Percentiles rank a stretch among this genome's conserved stretches.
Evolutionary conservation across 1,140 invertebrate genomes (phyloP).

Genomic region (Macrostomum lignano): DNA sequence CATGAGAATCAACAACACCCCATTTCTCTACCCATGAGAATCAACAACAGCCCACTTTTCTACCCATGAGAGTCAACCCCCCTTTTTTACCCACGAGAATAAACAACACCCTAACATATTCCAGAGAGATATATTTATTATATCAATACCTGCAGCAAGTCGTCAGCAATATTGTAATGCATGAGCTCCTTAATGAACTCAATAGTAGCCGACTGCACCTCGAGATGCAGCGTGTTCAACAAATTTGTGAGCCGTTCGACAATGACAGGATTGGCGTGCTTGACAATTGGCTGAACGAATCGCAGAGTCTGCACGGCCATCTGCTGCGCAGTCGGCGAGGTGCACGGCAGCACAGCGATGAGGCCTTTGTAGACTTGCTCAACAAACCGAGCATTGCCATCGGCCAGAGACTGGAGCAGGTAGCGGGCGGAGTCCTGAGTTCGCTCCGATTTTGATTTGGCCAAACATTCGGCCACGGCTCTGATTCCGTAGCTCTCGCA

Average conservation of each 20-base stretch:
- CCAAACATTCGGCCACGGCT: constrained; percentile 25
- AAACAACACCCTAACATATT: no score
- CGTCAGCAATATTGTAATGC: constrained; percentile 18
- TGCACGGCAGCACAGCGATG: constrained; percentile 25
- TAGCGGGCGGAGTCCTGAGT: constrained; percentile 21
- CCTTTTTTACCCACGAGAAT: no score
- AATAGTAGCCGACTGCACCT: constrained; percentile 25
- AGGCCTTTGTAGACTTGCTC: constrained; percentile 26
- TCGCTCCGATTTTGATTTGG: constrained; percentile 23
- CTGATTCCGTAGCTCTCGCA: constrained; percentile 28
- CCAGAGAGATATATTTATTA: no score
- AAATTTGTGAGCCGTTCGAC: constrained; percentile 20
- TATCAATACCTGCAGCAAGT: constrained; percentile 16
- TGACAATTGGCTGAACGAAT: constrained; percentile 22
- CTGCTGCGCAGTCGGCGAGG: constrained; percentile 27
- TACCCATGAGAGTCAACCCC: no score
- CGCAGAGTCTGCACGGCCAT: constrained; percentile 22
- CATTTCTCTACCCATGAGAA: no score
- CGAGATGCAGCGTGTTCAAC: constrained; percentile 20
- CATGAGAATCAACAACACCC: no score
- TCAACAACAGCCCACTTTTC: no score
- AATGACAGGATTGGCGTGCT: constrained; percentile 17
- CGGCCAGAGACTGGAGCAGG: constrained; percentile 20
- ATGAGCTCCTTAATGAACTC: constrained; percentile 24
- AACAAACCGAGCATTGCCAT: constrained; percentile 26